Percentiles rank a stretch among this genome's conserved stretches.
These are phyloP conservation scores for Schizopygopsis pylzovi DNA, from an alignment of 2,797 vertebrate genomes.

Conservation along the genomic window DNA sequence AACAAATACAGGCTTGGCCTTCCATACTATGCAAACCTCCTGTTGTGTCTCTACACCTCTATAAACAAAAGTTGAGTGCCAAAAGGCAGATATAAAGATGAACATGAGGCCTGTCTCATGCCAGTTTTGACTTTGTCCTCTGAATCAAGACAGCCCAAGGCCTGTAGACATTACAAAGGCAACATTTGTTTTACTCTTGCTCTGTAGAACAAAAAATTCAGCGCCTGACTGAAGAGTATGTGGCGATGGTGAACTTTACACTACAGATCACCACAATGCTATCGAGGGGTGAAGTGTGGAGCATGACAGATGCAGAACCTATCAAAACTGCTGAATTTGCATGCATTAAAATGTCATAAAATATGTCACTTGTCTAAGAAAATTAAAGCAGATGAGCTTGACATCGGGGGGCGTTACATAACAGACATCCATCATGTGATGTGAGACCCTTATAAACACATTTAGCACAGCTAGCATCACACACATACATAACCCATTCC, in stretches of 20 bases:
- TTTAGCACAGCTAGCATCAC: conserved; percentile 27
- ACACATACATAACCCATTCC: neutral
- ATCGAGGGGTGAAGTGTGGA: neutral
- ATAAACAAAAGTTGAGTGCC: neutral
- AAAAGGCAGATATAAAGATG: conserved; percentile 39
- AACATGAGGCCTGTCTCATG: conserved; percentile 44
- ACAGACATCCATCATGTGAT: conserved; percentile 18
- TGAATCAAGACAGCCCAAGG: conserved; percentile 46
- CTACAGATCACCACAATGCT: neutral
- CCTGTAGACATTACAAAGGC: conserved; percentile 51
- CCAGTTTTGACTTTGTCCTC: conserved; percentile 37
- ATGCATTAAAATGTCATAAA: no score
- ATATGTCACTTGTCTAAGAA: neutral
- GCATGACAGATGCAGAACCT: neutral
- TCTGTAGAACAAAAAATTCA: conserved; percentile 42
- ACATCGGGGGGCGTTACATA: conserved; percentile 36
- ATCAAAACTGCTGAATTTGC: conserved; percentile 1
- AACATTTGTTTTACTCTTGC: conserved; percentile 42
- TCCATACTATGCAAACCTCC: neutral
- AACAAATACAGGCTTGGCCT: neutral
- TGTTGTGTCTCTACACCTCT: no score
- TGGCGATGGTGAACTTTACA: neutral
- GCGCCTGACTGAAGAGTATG: conserved; percentile 47
- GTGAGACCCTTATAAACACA: neutral
- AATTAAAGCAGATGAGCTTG: conserved; percentile 4